Conservation (phyloP, 2,888 invertebrate species). For the Nysson spinosus region DNA sequence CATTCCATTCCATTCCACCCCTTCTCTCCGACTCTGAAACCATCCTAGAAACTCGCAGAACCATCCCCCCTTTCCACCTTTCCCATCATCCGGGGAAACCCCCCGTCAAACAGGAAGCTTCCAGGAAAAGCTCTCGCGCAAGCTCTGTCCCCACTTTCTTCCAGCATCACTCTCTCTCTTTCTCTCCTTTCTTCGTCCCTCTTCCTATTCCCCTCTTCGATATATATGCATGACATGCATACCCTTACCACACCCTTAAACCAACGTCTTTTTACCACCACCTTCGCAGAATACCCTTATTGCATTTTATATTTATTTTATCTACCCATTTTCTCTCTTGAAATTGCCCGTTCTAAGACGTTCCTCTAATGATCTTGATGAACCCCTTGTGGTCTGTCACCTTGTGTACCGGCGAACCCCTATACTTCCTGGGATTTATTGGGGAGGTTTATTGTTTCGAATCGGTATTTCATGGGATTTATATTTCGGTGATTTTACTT, state of each 20-base stretch:
- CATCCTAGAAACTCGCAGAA: constrained; percentile 59
- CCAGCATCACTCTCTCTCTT: constrained; percentile 44
- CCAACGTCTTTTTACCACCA: constrained; percentile 44
- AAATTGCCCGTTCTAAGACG: constrained; percentile 33
- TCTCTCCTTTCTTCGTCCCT: not conserved
- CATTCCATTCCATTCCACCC: constrained; percentile 82
- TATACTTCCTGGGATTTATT: not conserved
- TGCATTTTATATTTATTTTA: constrained; percentile 74
- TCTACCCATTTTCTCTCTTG: constrained; percentile 47
- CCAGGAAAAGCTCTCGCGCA: constrained; percentile 62
- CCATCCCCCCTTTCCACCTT: constrained; percentile 49
- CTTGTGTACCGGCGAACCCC: not conserved
- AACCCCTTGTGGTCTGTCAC: constrained; percentile 3
- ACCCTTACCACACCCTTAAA: constrained; percentile 44
- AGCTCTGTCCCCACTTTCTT: constrained; percentile 59
- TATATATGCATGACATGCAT: constrained; percentile 66
- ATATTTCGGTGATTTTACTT: too few relatives aligned
- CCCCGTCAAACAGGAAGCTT: constrained; percentile 71
- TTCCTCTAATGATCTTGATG: constrained; percentile 22
- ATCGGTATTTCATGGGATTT: not conserved
- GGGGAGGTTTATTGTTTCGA: too few relatives aligned
- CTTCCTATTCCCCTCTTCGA: constrained; percentile 62
- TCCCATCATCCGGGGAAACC: constrained; percentile 51
- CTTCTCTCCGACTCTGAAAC: constrained; percentile 69
- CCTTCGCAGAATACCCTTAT: constrained; percentile 65